Evolutionary conservation across 2,797 vertebrate species (phyloP), one percentile per base, ranked within the genome.

Genomic region (Sebastes taczanowskii): DNA sequence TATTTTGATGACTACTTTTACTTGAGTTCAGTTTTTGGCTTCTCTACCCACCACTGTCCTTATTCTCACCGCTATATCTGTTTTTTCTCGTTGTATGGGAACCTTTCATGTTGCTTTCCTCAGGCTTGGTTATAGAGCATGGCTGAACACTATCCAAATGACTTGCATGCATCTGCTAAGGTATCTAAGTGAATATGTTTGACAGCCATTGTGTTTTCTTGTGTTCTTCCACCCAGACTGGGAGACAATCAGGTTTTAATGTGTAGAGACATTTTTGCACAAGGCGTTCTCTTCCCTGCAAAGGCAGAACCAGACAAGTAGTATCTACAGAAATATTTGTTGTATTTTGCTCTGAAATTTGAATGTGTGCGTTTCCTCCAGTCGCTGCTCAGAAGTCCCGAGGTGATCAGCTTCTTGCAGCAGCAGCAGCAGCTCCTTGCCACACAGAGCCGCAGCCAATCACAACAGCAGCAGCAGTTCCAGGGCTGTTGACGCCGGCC

Each of bases 311-410:
- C 62, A 68, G n/a, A 29, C 20, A 6, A 14, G 25, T 2, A 13
- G 32, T 7, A 42, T 34, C 10, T 58, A 11, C 6, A 62, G 4
- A 34, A 20, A 35, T 46, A n/a, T 58, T 22, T 34, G 4, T 49
- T 60, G 59, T 46, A 34, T 30, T 87, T 70, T 77, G 25, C 16
- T 27, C 32, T 74, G 6, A 77, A 5, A 29, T 71, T 7, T 70
- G 14, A 69, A 65, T 62, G n/a, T 86, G 3, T 86, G 16, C 74
- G 59, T 59, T 1, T 88, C 72, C 8, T 91, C 22, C 91, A 99
- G 98, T 98, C 98, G 2, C 93, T 99, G 29, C 94, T 99, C 81
- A 95, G 98, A 93, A 99, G 98, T 94, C 98, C 98, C 42, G 97
- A 99, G 92, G 98, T 99, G 79, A 97, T 99, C 77, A 95, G 97